Evolutionary conservation across 1,140 invertebrate genomes (phyloP).

Genomic region (Propsilocerus akamusi): DNA sequence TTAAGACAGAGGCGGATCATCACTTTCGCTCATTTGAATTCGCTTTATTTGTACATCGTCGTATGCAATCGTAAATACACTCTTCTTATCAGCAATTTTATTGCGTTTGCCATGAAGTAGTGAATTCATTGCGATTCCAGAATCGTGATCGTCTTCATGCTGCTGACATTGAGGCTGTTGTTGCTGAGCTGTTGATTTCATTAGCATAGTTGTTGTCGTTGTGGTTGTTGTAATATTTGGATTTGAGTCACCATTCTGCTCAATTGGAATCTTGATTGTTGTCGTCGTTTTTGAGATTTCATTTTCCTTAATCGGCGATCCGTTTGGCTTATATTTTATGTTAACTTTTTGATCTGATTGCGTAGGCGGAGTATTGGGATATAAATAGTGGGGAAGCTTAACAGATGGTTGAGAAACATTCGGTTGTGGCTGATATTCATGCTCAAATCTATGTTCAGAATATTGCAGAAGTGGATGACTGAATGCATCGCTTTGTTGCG

Average conservation of each 20-base stretch:
- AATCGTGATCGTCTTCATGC: slow-evolving; percentile 47
- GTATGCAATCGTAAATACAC: slow-evolving; percentile 84
- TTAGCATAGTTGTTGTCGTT: slow-evolving; percentile 9
- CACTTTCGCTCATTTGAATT: slow-evolving; percentile 19
- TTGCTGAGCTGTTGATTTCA: neutral
- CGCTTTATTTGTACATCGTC: slow-evolving; percentile 45
- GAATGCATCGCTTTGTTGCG: slow-evolving; percentile 15
- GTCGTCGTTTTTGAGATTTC: slow-evolving; percentile 11
- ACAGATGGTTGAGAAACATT: slow-evolving; percentile 43
- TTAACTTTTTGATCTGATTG: slow-evolving; percentile 9
- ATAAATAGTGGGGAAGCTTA: slow-evolving; percentile 40
- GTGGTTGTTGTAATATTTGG: neutral
- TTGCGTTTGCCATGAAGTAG: slow-evolving; percentile 34
- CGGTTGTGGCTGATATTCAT: slow-evolving; percentile 32
- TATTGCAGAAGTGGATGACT: slow-evolving; percentile 51
- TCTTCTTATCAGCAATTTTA: slow-evolving; percentile 74
- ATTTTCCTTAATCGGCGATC: slow-evolving; percentile 18
- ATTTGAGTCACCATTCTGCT: neutral
- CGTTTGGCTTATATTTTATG: slow-evolving; percentile 7
- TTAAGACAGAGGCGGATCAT: slow-evolving; percentile 6
- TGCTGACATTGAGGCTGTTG: slow-evolving; percentile 19
- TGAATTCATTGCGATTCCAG: slow-evolving; percentile 49
- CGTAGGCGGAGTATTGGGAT: slow-evolving; percentile 27
- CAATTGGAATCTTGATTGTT: neutral
- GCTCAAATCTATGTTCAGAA: slow-evolving; percentile 54